Percentiles rank a stretch among this genome's conserved stretches.
Evolutionary conservation across 1,140 invertebrate genomes (phyloP).

Genomic region (Trichonephila clavata): DNA sequence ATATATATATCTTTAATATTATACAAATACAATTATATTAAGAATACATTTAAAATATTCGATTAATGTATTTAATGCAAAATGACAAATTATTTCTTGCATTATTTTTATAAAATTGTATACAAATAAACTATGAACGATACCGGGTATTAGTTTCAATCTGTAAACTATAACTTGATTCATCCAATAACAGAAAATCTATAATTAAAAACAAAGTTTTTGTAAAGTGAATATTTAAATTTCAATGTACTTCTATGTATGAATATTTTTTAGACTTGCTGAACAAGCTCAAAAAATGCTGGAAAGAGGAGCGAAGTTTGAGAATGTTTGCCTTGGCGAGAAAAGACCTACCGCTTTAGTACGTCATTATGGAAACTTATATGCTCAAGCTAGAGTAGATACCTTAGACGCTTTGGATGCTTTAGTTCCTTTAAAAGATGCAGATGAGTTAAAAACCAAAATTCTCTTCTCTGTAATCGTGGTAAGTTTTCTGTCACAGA

Average conservation of each 20-base stretch:
- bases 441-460: slow-evolving; percentile 94
- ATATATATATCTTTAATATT: no score
- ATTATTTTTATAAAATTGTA: no score
- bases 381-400: slow-evolving; percentile 91
- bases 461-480: slow-evolving; percentile 96
- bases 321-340: slow-evolving; percentile 80
- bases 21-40: no score
- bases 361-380: slow-evolving; percentile 90
- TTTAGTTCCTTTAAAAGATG: slow-evolving; percentile 88
- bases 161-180: no score
- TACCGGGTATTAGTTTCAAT: no score
- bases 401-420: slow-evolving; percentile 91
- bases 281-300: slow-evolving; percentile 81
- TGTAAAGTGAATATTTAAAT: neutral
- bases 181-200: neutral
- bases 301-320: slow-evolving; percentile 79
- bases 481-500: slow-evolving; percentile 85
- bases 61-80: no score
- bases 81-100: no score
- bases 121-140: no score
- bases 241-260: neutral
- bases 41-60: no score
- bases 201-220: neutral
- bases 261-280: slow-evolving; percentile 79
- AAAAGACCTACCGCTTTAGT: slow-evolving; percentile 84